These are phyloP conservation scores for Drosophila chauvacae DNA, from an alignment of 1,140 invertebrate genomes.

Conservation along the genomic window DNA sequence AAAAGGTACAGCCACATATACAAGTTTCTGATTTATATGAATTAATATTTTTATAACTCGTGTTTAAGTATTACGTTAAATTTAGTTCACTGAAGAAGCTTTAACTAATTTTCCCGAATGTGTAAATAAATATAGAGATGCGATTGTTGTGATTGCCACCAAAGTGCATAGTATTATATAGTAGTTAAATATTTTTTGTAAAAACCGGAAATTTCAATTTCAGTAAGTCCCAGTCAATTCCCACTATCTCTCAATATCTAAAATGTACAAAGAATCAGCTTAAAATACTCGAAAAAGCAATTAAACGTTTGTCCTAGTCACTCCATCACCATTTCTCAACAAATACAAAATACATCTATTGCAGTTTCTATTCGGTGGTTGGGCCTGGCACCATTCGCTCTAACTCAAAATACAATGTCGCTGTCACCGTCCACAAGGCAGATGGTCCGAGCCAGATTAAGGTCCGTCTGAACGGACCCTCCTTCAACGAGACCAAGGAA, in stretches of 20 bases:
- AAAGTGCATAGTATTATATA: too few relatives aligned
- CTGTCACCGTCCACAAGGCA: conserved; percentile 88
- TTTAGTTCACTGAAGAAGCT: too few relatives aligned
- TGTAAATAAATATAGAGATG: too few relatives aligned
- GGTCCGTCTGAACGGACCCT: conserved; percentile 89
- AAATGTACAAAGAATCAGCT: too few relatives aligned
- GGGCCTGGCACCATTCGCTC: conserved; percentile 92
- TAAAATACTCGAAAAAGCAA: conserved; percentile 17
- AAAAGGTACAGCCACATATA: conserved; percentile 2
- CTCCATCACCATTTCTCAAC: background rate
- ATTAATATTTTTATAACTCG: too few relatives aligned
- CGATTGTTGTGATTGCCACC: too few relatives aligned
- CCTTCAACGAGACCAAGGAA: conserved; percentile 89
- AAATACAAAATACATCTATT: conserved; percentile 48
- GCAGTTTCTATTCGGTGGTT: conserved; percentile 91
- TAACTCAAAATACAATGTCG: conserved; percentile 92
- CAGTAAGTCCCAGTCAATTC: too few relatives aligned
- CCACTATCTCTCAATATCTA: too few relatives aligned
- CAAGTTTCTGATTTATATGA: background rate
- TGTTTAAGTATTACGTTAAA: too few relatives aligned
- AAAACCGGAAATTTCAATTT: too few relatives aligned
- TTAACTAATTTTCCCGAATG: too few relatives aligned
- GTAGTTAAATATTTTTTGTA: too few relatives aligned
- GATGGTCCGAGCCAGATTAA: conserved; percentile 88
- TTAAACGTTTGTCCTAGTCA: background rate